Evolutionary conservation across 2,113 vertebrate species (phyloP).

Genomic region (Rhizomys pruinosus): DNA sequence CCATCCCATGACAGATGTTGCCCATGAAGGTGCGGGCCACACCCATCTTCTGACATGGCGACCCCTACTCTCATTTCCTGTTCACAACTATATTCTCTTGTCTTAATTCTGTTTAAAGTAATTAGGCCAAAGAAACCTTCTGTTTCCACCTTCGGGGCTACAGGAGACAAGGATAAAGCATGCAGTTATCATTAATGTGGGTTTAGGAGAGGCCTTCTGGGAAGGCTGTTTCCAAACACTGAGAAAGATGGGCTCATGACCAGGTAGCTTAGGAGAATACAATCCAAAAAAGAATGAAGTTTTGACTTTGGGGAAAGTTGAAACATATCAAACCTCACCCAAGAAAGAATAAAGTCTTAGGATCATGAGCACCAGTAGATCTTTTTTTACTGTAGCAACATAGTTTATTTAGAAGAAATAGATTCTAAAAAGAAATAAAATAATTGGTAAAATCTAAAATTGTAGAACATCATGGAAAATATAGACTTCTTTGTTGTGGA

Average conservation of each 20-base stretch:
- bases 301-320: neutral
- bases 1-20: rapidly evolving
- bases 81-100: neutral
- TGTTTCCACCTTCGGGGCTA: neutral
- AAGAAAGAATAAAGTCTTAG: neutral
- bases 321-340: neutral
- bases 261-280: neutral
- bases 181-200: neutral
- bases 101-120: neutral
- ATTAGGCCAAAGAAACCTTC: neutral
- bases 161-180: neutral
- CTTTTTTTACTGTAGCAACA: neutral
- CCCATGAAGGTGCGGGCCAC: rapidly evolving
- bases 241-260: neutral
- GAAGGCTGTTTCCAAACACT: neutral
- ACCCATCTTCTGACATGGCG: rapidly evolving
- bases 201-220: neutral
- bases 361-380: neutral
- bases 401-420: neutral
- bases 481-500: neutral
- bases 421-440: neutral
- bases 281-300: neutral
- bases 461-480: neutral
- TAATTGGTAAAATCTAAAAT: neutral
- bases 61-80: neutral